A percentile compares a stretch with the other conserved stretches of the same genome.
phyloP scores from a whole-genome alignment of 2,113 vertebrate genomes.

The Psephotus haematonotus region DNA sequence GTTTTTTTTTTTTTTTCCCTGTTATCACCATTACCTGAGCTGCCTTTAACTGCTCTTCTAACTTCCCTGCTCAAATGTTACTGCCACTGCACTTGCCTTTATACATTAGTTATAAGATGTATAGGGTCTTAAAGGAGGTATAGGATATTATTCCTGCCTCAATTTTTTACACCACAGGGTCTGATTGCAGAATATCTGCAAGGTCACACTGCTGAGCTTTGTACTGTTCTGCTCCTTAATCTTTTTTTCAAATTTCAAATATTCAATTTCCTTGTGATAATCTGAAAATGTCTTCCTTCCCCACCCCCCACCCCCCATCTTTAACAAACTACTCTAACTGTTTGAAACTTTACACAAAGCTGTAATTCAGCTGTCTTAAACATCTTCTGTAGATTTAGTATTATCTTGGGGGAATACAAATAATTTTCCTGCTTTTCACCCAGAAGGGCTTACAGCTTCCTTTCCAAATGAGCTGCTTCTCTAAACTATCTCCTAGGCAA shows the following conservation, averaged over 20 bases:
- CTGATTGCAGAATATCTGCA: background rate
- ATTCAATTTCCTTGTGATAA: background rate
- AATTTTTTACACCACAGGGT: background rate
- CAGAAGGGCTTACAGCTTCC: background rate
- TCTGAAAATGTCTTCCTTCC: background rate
- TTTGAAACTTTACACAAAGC: background rate
- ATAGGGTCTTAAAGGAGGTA: background rate
- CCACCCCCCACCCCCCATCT: background rate
- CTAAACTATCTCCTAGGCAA: background rate
- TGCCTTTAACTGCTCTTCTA: background rate
- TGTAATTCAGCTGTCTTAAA: background rate
- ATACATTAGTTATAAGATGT: background rate
- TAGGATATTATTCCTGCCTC: background rate
- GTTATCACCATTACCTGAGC: background rate
- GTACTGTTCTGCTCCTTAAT: background rate
- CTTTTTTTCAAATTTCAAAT: background rate
- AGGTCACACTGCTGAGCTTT: background rate
- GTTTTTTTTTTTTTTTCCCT: background rate
- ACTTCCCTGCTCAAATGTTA: background rate
- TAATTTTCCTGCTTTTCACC: background rate
- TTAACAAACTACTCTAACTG: background rate
- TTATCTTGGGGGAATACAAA: background rate
- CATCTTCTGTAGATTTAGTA: background rate
- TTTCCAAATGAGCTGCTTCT: background rate
- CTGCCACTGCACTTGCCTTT: background rate